Conservation (phyloP, 2,888 invertebrate genomes). For the Phengaris alcon region DNA sequence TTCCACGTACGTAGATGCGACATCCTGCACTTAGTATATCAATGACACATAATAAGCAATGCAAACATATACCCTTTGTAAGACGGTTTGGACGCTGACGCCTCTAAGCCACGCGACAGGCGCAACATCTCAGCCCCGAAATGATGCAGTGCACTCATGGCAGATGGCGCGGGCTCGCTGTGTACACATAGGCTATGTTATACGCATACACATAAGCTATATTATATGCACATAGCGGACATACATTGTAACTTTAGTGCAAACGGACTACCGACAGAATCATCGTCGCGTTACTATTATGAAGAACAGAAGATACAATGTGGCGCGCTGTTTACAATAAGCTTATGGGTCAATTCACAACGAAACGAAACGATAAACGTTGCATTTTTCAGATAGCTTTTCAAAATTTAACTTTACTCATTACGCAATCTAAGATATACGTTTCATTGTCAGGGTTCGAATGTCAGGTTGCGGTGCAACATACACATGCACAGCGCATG, state of each 20-base stretch:
- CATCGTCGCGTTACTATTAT: background rate
- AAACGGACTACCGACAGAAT: background rate
- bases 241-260: background rate
- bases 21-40: background rate
- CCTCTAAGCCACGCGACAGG: constrained; percentile 88
- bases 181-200: constrained; percentile 56
- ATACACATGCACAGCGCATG: too few species aligned
- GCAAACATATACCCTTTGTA: constrained; percentile 63
- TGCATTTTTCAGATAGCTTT: too few species aligned
- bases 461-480: too few species aligned
- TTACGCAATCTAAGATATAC: too few species aligned
- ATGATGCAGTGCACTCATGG: constrained; percentile 91
- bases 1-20: background rate
- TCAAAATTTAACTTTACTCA: too few species aligned
- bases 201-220: constrained; percentile 41
- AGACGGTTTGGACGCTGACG: constrained; percentile 78
- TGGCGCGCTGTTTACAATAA: too few species aligned
- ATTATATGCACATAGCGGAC: background rate
- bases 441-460: too few species aligned
- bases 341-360: too few species aligned
- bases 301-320: too few species aligned
- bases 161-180: constrained; percentile 87
- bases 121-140: constrained; percentile 93
- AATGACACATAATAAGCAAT: constrained; percentile 21
- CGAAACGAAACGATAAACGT: too few species aligned